These are phyloP conservation scores for Semnornis frantzii DNA, from an alignment of 2,113 vertebrate species.

Conservation along the genomic window DNA sequence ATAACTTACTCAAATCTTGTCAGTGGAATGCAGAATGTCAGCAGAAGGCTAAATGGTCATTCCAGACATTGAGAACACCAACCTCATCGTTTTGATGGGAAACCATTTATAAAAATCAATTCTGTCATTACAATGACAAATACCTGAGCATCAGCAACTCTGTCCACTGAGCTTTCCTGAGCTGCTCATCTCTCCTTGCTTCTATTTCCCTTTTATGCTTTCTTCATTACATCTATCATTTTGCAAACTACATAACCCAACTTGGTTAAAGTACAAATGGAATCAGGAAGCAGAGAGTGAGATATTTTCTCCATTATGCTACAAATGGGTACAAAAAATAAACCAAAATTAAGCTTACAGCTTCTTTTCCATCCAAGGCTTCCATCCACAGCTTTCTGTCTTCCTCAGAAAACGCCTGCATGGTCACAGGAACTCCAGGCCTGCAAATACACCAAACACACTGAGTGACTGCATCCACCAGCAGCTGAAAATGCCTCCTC, in stretches of 20 bases:
- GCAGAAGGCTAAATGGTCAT: not conserved
- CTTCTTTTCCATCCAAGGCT: slow-evolving; percentile 94
- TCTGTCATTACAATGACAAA: not conserved
- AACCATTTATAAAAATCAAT: not conserved
- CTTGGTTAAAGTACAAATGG: not conserved
- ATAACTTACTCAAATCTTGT: not conserved
- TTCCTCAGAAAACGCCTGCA: slow-evolving; percentile 94
- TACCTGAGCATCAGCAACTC: not conserved
- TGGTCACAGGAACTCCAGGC: slow-evolving; percentile 86
- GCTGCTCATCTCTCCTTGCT: not conserved
- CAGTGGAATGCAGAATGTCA: not conserved
- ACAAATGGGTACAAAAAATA: not conserved
- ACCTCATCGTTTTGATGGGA: not conserved
- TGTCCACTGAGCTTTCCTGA: not conserved
- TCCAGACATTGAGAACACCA: not conserved
- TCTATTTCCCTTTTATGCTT: not conserved
- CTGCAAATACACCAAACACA: slow-evolving; percentile 70
- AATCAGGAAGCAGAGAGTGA: not conserved
- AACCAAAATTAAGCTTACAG: slow-evolving; percentile 77
- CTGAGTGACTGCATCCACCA: not conserved
- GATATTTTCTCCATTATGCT: not conserved
- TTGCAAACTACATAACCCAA: not conserved
- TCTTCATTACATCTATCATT: not conserved
- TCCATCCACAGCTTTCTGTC: slow-evolving; percentile 94
- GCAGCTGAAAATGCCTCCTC: not conserved